Evolutionary conservation across 2,888 invertebrate species (phyloP), one percentile per base, ranked within the genome.

Genomic region (Diplolepis rosae): DNA sequence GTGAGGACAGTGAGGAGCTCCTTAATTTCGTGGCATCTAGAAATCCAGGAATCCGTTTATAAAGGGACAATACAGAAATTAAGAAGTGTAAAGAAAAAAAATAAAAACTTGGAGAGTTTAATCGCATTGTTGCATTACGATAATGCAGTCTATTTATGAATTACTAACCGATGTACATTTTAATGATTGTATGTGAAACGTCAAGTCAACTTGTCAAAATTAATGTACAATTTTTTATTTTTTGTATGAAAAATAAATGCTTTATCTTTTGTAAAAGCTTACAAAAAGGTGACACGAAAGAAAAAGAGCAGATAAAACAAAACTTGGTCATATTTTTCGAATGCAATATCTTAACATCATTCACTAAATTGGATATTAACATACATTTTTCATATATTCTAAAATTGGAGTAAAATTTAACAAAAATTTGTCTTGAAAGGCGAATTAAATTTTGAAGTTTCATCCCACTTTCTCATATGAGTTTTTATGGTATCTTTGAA

Each of bases 1-100:
- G 96, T 88, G 96, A 96, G 89, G 96, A 96, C 91, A 95, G 95
- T 88, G 96, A 96, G 84, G 95, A 96, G 88, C 92, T 96, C 22
- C 91, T 96, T 85, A 95, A 95, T 91, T 96, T 96, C 89, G 96
- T 96, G 72, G 94, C 95, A 84, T 95, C 95, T 70, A 94, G 96
- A 88, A 96, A 96, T 90, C 95, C 95, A 65, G 93, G 94, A 85
- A 93, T 95, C 82, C 95, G 96, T 88, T 91, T 96, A 83, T 95
- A 92, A 91, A 71, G 68, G 69, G 66, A 56, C 39, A 30, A 13
- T 48, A 35, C 7, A 42, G 22, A 7, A 9, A 42, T 35, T 27
- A 13, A 48, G 42, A 50, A 45, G 22, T 35, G 39, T 27, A 74
- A 70, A 73, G 73, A 73, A 77, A 71, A 71, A 73, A 77, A n/a